Evolutionary conservation across 2,797 vertebrate species (phyloP).

Genomic region (Uromys caudimaculatus): DNA sequence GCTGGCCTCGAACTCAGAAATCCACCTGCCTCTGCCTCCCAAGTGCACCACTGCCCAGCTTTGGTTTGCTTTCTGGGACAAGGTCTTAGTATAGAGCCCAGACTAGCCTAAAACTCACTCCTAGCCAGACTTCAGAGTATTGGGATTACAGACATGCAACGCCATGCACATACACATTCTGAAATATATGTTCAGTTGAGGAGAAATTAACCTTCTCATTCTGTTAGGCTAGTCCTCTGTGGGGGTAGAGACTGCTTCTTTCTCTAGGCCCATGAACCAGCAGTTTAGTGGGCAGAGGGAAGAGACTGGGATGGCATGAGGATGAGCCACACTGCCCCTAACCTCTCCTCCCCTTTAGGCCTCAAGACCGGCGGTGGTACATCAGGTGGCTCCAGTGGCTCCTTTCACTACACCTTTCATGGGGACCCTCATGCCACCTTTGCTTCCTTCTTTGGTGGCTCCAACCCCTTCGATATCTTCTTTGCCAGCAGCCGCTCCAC

Average conservation of each 20-base stretch:
- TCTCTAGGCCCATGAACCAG: not conserved
- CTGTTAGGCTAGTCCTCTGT: slow-evolving; percentile 1
- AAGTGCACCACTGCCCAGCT: not conserved
- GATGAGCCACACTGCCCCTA: slow-evolving; percentile 32
- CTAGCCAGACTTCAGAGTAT: not conserved
- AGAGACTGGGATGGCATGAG: not conserved
- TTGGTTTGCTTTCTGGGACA: not conserved
- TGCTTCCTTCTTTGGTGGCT: slow-evolving; percentile 98
- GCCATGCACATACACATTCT: not conserved
- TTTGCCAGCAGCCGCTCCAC: slow-evolving; percentile 93
- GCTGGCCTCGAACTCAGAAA: too few relatives aligned
- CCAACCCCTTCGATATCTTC: slow-evolving; percentile 99
- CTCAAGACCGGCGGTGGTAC: slow-evolving; percentile 96
- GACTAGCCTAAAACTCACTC: not conserved
- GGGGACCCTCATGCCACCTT: slow-evolving; percentile 99
- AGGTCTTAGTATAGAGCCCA: not conserved
- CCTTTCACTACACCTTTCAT: slow-evolving; percentile 98
- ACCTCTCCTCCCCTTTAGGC: slow-evolving; percentile 88
- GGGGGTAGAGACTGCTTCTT: slow-evolving; percentile 18
- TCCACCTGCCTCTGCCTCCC: too few relatives aligned
- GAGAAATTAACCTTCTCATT: slow-evolving; percentile 51
- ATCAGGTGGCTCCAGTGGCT: slow-evolving; percentile 93
- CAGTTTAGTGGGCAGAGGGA: not conserved
- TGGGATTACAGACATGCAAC: not conserved
- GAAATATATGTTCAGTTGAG: slow-evolving; percentile 8